Conservation (phyloP, 2,797 vertebrate genomes). For the Rhincodon typus region DNA sequence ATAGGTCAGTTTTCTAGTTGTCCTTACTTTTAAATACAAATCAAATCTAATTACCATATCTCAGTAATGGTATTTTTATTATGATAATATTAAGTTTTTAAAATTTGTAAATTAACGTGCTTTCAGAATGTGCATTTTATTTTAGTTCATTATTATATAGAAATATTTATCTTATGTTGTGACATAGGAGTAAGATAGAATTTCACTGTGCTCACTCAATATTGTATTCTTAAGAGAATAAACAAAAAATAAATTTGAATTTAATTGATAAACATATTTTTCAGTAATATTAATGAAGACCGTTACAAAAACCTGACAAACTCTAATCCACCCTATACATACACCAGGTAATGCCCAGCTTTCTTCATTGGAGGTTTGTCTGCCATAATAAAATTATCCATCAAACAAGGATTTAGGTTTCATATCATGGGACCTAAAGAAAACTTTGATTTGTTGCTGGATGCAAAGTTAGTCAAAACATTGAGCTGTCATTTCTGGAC, state of each 20-base stretch:
- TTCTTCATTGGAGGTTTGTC: neutral
- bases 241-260: neutral
- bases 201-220: neutral
- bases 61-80: neutral
- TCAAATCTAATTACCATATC: neutral
- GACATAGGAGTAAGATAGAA: neutral
- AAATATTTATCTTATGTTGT: neutral
- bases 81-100: neutral
- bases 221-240: neutral
- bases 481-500: neutral
- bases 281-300: neutral
- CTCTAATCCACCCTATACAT: neutral
- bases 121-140: neutral
- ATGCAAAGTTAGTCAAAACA: neutral
- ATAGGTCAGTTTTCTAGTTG: neutral
- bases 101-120: neutral
- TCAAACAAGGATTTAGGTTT: neutral
- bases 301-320: neutral
- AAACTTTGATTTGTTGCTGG: neutral
- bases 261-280: neutral
- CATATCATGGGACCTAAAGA: neutral
- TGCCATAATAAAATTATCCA: neutral
- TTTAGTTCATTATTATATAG: neutral
- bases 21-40: neutral
- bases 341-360: neutral